phyloP scores from a whole-genome alignment of 2,113 vertebrate genomes.

The Platycercus adscitus region DNA sequence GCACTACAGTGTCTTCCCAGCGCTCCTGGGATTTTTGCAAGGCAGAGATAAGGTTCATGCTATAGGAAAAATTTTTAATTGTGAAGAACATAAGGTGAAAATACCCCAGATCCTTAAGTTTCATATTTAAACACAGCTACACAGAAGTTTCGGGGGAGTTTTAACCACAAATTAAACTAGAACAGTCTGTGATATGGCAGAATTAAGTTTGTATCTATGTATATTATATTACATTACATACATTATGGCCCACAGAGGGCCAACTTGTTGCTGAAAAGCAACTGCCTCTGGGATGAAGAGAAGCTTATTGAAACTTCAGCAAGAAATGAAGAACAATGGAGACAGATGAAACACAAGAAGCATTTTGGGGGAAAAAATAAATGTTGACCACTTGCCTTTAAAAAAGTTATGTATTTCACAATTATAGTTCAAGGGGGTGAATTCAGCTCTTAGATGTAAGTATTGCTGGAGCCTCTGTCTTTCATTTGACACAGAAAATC shows the following conservation, averaged over 20 bases:
- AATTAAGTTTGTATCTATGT: neutral
- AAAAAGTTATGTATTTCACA: neutral
- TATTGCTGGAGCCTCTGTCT: neutral
- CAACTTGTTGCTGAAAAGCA: constrained; percentile 37
- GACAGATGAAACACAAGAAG: neutral
- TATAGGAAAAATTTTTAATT: neutral
- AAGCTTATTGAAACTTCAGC: neutral
- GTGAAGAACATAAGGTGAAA: neutral
- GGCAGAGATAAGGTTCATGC: neutral
- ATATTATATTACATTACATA: neutral
- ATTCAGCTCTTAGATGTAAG: neutral
- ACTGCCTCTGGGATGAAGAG: neutral
- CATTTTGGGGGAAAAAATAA: neutral
- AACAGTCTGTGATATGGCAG: neutral
- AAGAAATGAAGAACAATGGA: neutral
- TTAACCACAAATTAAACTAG: neutral
- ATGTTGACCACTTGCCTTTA: neutral
- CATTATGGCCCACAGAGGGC: constrained; percentile 9
- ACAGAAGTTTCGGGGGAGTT: neutral
- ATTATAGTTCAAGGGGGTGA: neutral
- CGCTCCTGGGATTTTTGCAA: neutral
- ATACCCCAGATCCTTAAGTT: neutral
- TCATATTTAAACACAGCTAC: neutral
- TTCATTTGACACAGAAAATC: neutral
- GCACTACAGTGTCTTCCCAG: neutral